Conservation (phyloP, 2,113 vertebrate species). For the Opisthocomus hoazin region DNA sequence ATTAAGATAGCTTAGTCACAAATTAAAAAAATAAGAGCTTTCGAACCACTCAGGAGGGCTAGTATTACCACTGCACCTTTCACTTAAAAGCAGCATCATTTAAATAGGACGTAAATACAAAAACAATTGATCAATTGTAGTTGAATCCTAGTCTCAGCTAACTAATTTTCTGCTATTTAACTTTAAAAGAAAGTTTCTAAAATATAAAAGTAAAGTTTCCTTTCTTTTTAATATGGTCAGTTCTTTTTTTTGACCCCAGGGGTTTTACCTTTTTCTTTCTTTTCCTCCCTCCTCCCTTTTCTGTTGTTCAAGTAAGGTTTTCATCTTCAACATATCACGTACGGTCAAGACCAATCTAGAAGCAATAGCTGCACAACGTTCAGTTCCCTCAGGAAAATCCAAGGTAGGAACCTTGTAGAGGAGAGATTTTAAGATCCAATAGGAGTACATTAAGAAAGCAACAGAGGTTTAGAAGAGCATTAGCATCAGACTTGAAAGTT, state of each 20-base stretch:
- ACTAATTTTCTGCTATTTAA: neutral
- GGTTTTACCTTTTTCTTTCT: neutral
- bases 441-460: neutral
- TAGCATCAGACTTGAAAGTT: neutral
- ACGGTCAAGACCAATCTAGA: neutral
- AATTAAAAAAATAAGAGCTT: neutral
- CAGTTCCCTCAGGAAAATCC: neutral
- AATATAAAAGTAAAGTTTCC: neutral
- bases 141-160: neutral
- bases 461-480: neutral
- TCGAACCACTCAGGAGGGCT: neutral
- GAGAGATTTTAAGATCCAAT: neutral
- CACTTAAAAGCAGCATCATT: neutral
- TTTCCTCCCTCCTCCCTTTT: too few species aligned
- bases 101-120: neutral
- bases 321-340: neutral
- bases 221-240: neutral
- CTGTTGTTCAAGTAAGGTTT: neutral
- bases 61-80: neutral
- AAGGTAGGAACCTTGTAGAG: neutral
- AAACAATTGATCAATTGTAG: neutral
- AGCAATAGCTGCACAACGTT: neutral
- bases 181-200: neutral
- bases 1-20: neutral
- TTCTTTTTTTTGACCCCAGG: neutral